Conservation (phyloP, 30 jellyfish, hydroid and myxozoan genomes). For the Morbakka virulenta region DNA sequence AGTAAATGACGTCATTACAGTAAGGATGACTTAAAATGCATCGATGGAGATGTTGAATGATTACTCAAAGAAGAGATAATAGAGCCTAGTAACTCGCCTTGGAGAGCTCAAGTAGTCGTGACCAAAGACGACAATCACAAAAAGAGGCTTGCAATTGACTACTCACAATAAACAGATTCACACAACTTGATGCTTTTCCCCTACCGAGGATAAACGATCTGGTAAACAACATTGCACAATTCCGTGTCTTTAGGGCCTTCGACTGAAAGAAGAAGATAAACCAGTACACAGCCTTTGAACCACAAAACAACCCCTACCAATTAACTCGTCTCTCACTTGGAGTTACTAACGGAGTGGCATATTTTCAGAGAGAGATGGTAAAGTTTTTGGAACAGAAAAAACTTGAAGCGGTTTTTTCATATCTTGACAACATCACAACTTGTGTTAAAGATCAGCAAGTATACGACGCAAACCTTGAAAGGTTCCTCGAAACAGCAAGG, state of each 20-base stretch:
- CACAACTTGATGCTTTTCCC: conserved; percentile 51
- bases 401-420: conserved; percentile 39
- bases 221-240: conserved; percentile 55
- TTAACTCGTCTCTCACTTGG: conserved; percentile 61
- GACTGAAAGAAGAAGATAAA: conserved; percentile 44
- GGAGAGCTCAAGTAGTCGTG: too few species aligned
- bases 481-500: conserved; percentile 18
- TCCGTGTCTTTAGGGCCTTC: conserved; percentile 35
- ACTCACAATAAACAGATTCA: conserved; percentile 31
- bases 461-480: conserved; percentile 19
- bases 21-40: too few species aligned
- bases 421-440: conserved; percentile 49
- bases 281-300: conserved; percentile 64
- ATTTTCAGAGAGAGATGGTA: conserved; percentile 56
- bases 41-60: too few species aligned
- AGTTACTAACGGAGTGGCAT: conserved; percentile 66
- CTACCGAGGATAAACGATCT: too few species aligned
- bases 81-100: conserved; percentile 1
- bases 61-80: too few species aligned
- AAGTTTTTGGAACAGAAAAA: conserved; percentile 21
- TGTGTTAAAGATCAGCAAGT: conserved; percentile 26
- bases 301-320: conserved; percentile 32
- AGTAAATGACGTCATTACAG: too few species aligned
- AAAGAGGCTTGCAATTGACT: too few species aligned
- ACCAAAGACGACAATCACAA: too few species aligned